These are phyloP conservation scores for Eurystomus gularis DNA, from an alignment of 2,113 vertebrate species.

Conservation along the genomic window DNA sequence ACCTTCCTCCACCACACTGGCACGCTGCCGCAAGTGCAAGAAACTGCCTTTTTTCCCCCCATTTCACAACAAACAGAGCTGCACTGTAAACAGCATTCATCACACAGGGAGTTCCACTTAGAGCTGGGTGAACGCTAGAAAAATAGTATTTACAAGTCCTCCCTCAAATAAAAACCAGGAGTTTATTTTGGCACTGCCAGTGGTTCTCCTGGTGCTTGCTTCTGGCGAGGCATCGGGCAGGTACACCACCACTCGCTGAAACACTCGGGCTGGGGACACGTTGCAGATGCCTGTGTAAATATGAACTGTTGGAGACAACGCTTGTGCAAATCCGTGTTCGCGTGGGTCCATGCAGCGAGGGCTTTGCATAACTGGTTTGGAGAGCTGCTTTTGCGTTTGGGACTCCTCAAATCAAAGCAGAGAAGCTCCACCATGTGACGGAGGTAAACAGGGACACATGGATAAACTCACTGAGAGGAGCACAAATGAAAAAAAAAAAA, in stretches of 20 bases:
- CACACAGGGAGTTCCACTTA: constrained; percentile 48
- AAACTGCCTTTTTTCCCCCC: background rate
- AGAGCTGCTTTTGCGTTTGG: background rate
- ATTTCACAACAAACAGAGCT: constrained; percentile 38
- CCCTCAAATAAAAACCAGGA: constrained; percentile 43
- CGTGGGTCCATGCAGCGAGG: accelerated
- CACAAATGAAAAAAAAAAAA: background rate
- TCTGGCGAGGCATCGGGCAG: background rate
- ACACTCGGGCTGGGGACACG: background rate
- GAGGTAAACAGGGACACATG: background rate
- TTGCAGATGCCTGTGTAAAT: background rate
- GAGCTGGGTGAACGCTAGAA: constrained; percentile 23
- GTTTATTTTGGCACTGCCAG: constrained; percentile 43
- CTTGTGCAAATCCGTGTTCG: background rate
- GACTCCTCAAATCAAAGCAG: background rate
- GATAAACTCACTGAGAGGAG: background rate
- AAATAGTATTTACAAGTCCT: constrained; percentile 52
- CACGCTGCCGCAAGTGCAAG: background rate
- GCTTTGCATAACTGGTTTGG: background rate
- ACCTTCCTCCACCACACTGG: background rate
- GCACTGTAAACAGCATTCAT: constrained; percentile 45
- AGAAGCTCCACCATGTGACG: background rate
- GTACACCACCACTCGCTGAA: constrained; percentile 25
- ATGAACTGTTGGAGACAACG: background rate
- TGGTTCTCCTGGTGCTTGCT: background rate